Evolutionary conservation across 2,888 invertebrate genomes (phyloP).

Genomic region (Barypeithes pellucidus): DNA sequence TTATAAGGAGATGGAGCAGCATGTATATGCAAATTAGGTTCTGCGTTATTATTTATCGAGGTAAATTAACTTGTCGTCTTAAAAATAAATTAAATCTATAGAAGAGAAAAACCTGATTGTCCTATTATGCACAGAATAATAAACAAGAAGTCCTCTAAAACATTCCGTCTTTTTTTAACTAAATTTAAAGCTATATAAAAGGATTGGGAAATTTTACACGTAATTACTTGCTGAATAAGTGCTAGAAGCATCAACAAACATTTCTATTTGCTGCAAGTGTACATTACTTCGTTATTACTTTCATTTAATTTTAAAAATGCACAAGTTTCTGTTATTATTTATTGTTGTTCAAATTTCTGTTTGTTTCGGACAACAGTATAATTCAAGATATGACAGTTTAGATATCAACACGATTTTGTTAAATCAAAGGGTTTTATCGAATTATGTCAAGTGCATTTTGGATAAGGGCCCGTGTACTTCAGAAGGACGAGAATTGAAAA

Average conservation of each 20-base stretch:
- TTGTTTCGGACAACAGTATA: constrained; percentile 54
- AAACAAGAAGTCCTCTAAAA: constrained; percentile 33
- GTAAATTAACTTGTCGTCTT: not conserved
- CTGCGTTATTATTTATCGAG: not conserved
- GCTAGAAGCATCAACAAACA: not conserved
- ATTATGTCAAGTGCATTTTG: constrained; percentile 79
- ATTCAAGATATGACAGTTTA: constrained; percentile 65
- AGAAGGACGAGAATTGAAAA: constrained; percentile 76
- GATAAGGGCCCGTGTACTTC: constrained; percentile 79
- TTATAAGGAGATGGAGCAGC: too few relatives aligned
- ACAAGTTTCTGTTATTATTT: constrained; percentile 15
- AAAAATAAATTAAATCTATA: not conserved
- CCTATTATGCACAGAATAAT: constrained; percentile 1
- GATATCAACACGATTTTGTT: constrained; percentile 78
- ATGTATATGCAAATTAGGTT: too few relatives aligned
- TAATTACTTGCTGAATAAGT: not conserved
- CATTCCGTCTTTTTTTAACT: constrained; percentile 13
- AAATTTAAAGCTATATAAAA: constrained; percentile 6
- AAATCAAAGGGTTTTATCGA: constrained; percentile 77
- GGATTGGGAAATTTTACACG: not conserved
- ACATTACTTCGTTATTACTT: not conserved
- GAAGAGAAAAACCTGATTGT: constrained; percentile 2
- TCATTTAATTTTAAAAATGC: not conserved
- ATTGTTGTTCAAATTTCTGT: constrained; percentile 37
- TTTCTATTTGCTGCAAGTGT: not conserved